phyloP scores from a whole-genome alignment of 2,888 invertebrate genomes.

The Hofmannophila pseudospretella region DNA sequence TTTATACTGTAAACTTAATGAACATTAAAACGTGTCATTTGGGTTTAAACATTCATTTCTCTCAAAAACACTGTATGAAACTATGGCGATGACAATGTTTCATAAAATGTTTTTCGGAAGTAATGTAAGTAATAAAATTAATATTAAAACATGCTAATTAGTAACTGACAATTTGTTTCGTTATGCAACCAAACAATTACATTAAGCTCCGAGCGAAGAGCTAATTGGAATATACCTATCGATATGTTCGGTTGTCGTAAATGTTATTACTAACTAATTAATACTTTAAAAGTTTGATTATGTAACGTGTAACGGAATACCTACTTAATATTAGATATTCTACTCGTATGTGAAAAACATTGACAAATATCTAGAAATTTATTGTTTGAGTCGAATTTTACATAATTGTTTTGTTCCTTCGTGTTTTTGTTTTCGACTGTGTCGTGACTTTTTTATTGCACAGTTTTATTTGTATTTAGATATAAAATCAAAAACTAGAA shows the following conservation, averaged over 20 bases:
- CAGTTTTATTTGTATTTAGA: too few relatives aligned
- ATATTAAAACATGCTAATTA: neutral
- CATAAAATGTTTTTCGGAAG: neutral
- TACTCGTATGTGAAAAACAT: too few relatives aligned
- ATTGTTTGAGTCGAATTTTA: too few relatives aligned
- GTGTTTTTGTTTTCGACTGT: too few relatives aligned
- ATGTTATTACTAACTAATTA: conserved; percentile 46
- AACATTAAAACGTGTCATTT: neutral
- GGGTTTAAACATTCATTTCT: too few relatives aligned
- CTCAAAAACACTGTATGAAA: too few relatives aligned
- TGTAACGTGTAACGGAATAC: neutral
- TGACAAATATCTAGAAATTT: too few relatives aligned
- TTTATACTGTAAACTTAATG: neutral
- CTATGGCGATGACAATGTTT: too few relatives aligned
- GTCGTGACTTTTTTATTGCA: too few relatives aligned
- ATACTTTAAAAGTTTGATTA: conserved; percentile 18
- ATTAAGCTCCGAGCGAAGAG: conserved; percentile 34
- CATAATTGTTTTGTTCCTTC: too few relatives aligned
- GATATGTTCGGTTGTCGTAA: conserved; percentile 49
- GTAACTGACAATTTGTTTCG: conserved; percentile 30
- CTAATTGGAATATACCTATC: conserved; percentile 32
- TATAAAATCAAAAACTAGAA: too few relatives aligned
- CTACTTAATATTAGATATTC: neutral
- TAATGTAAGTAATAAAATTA: neutral
- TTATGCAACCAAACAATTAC: conserved; percentile 37